Base-by-base conservation (phyloP, 2,888 invertebrate genomes). In the Furcula furcula region DNA sequence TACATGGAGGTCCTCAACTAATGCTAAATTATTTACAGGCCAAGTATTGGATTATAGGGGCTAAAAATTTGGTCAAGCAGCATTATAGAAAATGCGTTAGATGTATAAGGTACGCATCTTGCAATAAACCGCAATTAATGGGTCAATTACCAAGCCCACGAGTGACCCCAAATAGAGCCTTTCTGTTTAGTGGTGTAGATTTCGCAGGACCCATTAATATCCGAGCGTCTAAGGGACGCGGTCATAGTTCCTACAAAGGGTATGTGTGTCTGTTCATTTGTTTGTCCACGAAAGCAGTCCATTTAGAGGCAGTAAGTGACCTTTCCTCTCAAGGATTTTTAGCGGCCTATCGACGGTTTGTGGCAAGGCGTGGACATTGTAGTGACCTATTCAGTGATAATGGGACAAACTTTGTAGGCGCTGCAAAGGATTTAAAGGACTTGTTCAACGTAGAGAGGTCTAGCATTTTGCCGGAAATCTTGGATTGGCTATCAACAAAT, bases 291-390 rank as follows among this genome's bases (percentile, higher is more conserved):
- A 40, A 46, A 5, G 65, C 62, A 0, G 34, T 63, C 4, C 65
- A 66, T 31, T 22, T 69, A 0, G 69, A 71, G 31, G 35, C 49
- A 1, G 64, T 68, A 0, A 46, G 46, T 0, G 59, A 60, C 7
- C 37, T 68, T 1, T 51, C 60, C 0, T 35, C 63, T 1, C 38
- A 62, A 34, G 61, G 50, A 1, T 61, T 61, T 37, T 10, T 59
- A 2, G 49, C 52, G 2, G 58, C 50, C 0, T 62, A 52, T 15
- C 42, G 29, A 6, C 28, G 58, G 0, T 60, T 60, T 27, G 31
- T 34, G 0, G 33, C 53, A 1, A 26, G 47, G 18, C 27, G 56
- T 18, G 57, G 55, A n/a, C 40, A 36, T 13, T 46, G 42, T 13
- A 16, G 12, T 4, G 43, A 55, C 0, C 1, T 55, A 1, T 58